Base-by-base conservation (phyloP, 1,140 invertebrate species). In the Panagrolaimus sp. region DNA sequence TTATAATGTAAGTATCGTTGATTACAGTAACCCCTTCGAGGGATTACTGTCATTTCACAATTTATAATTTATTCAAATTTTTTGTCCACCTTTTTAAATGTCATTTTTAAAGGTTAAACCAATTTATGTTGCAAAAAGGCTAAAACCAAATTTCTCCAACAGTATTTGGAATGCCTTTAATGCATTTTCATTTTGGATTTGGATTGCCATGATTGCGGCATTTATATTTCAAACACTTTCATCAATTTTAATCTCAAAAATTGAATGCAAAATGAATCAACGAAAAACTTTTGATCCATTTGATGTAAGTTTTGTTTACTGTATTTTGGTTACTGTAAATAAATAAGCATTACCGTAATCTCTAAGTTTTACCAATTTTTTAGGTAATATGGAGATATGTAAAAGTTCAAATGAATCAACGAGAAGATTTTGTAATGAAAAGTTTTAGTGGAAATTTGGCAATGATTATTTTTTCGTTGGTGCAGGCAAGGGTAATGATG, bases 371-470 rank as follows among this genome's bases (percentile, higher is more conserved):
- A 38, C 8, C 7, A 5, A 12, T 17, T 52, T 52, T 52, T 8
- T 2, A 52, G 3, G 4, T 8, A 5, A 52, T 21, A 5, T 26
- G 48, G 17, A 52, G 17, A 8, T 4, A 26, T 52, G 48, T 26
- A 52, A 52, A 52, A 8, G 48, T 52, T 17, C 48, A 26, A 52
- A 52, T 15, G 48, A 52, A 21, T 52, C 48, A 15, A 52, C 0
- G 26, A 52, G 26, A 5, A 52, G 7, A 52, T 21, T 52, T 21
- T 58, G 52, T 28, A 58, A 58, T 12, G 15, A 58, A 12, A 58
- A 58, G 28, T 26, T 58, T 58, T 58, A 58, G 21, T 12, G 52
- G 52, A 26, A 58, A 58, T 58, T 17, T 58, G 17, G 28, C 52
- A 21, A 10, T 58, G 3, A 21, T 58, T 28, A 28, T 58, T 14